Percentiles rank a stretch among this genome's conserved stretches.
Evolutionary conservation across 2,888 invertebrate species (phyloP).

Genomic region (Lapara coniferarum): DNA sequence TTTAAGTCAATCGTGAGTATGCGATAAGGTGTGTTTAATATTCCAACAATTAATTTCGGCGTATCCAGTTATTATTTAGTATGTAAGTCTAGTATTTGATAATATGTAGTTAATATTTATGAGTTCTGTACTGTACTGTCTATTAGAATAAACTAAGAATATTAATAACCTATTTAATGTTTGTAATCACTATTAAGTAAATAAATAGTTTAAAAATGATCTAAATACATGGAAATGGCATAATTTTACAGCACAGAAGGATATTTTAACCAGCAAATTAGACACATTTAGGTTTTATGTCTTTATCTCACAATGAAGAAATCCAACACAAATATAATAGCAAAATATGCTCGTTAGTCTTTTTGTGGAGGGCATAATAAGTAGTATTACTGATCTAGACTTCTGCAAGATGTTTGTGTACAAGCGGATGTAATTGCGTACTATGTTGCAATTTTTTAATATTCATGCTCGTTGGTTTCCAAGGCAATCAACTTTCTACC

Average conservation of each 20-base stretch:
- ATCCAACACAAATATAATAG: too few species aligned
- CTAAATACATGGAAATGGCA: background rate
- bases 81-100: background rate
- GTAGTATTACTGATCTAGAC: background rate
- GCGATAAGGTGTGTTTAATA: conserved; percentile 46
- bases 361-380: background rate
- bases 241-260: too few species aligned
- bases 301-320: too few species aligned
- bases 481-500: conserved; percentile 24
- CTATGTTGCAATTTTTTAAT: conserved; percentile 21
- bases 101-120: conserved; percentile 1
- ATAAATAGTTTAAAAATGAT: background rate
- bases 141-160: too few species aligned
- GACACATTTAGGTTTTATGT: too few species aligned
- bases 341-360: background rate
- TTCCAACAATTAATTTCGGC: background rate
- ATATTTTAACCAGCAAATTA: too few species aligned
- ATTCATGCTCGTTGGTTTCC: conserved; percentile 22
- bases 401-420: conserved; percentile 7
- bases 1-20: conserved; percentile 65
- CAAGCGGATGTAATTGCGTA: conserved; percentile 20
- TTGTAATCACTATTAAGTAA: too few species aligned
- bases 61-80: background rate
- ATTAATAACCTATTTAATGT: too few species aligned
- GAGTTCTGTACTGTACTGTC: background rate